These are phyloP conservation scores for Drosophila helvetica DNA, from an alignment of 2,888 invertebrate genomes.

Conservation along the genomic window DNA sequence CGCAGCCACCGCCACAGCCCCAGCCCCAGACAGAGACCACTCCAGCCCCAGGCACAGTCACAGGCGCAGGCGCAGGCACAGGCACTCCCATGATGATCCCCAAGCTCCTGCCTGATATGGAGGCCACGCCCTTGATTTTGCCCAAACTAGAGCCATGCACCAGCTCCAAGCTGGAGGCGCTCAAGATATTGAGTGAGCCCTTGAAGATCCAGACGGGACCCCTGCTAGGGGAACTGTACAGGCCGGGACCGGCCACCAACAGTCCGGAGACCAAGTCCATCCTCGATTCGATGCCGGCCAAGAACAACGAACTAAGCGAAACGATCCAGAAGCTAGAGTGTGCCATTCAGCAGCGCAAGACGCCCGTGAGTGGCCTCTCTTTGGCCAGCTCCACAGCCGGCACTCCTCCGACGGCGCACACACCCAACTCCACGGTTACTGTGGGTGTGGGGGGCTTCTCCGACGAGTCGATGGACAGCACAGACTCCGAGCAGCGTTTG, in stretches of 20 bases:
- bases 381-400: constrained; percentile 56
- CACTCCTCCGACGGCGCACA: constrained; percentile 63
- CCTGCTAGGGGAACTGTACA: constrained; percentile 57
- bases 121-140: neutral
- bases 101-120: constrained; percentile 1
- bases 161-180: constrained; percentile 38
- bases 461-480: constrained; percentile 87
- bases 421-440: constrained; percentile 53
- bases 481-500: constrained; percentile 87
- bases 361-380: constrained; percentile 69
- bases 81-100: neutral
- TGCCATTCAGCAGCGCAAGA: constrained; percentile 82
- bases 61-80: constrained; percentile 56
- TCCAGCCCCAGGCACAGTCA: neutral
- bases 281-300: constrained; percentile 82
- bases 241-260: constrained; percentile 56
- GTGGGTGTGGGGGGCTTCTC: constrained; percentile 79
- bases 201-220: constrained; percentile 78
- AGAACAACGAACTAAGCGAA: constrained; percentile 87
- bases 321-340: constrained; percentile 87
- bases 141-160: constrained; percentile 13
- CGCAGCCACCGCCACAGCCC: constrained; percentile 71
- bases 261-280: constrained; percentile 83
- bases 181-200: constrained; percentile 73
- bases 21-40: constrained; percentile 21